phyloP scores from a whole-genome alignment of 2,888 invertebrate species.

The Zaprionus obscuricornis region DNA sequence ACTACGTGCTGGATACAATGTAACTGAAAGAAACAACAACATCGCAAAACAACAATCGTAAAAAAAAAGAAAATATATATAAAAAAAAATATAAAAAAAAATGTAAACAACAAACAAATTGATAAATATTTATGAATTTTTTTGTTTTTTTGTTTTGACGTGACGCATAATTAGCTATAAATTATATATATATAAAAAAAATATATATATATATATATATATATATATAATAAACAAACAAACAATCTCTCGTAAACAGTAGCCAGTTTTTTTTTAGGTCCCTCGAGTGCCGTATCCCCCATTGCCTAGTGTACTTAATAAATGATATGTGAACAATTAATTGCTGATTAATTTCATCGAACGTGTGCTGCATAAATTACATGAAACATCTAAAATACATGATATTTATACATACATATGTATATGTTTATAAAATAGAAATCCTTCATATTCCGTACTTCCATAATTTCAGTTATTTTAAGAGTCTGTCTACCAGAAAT shows the following conservation, averaged over 20 bases:
- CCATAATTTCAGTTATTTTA: too few species aligned
- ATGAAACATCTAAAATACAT: too few species aligned
- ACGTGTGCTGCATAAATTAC: conserved; percentile 48
- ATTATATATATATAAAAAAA: conserved; percentile 53
- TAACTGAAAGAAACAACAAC: conserved; percentile 15
- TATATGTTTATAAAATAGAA: too few species aligned
- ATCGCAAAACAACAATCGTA: conserved; percentile 1
- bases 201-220: too few species aligned
- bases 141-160: conserved; percentile 56
- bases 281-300: too few species aligned
- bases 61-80: conserved; percentile 5
- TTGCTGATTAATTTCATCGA: conserved; percentile 61
- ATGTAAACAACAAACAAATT: conserved; percentile 32
- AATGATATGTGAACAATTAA: conserved; percentile 59
- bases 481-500: too few species aligned
- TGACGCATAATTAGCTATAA: conserved; percentile 68
- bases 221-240: too few species aligned
- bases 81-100: background rate
- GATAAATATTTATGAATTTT: conserved; percentile 68
- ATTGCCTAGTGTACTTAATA: conserved; percentile 21
- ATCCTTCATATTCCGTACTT: too few species aligned
- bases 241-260: conserved; percentile 45
- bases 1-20: conserved; percentile 54
- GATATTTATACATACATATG: too few species aligned
- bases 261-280: conserved; percentile 38